Evolutionary conservation across 2,113 vertebrate genomes (phyloP).

Genomic region (Pygoscelis adeliae): DNA sequence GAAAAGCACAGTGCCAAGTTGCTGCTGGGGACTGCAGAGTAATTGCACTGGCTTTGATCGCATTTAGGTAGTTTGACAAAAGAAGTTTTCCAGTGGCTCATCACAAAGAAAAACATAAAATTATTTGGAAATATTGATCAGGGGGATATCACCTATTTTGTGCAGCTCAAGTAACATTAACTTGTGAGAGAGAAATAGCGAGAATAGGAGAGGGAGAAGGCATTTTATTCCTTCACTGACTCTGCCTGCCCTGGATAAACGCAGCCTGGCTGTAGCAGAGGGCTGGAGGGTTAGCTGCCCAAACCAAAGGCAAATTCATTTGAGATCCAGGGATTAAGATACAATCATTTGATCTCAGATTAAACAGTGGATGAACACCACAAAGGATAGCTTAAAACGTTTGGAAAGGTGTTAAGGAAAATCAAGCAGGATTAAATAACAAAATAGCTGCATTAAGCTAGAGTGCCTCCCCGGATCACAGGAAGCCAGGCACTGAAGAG

Average conservation of each 20-base stretch:
- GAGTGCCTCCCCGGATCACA: neutral
- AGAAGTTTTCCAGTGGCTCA: neutral
- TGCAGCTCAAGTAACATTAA: neutral
- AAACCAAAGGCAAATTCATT: slow-evolving; percentile 3
- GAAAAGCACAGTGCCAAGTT: neutral
- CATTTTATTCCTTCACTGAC: neutral
- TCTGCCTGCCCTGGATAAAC: neutral
- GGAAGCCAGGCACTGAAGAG: neutral
- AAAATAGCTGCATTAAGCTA: slow-evolving; percentile 24
- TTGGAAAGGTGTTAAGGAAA: slow-evolving; percentile 49
- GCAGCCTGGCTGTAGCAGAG: neutral
- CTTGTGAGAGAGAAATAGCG: neutral
- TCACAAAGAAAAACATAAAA: neutral
- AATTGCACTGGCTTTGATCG: neutral
- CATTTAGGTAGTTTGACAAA: neutral
- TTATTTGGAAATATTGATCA: neutral
- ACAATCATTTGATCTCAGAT: slow-evolving; percentile 23
- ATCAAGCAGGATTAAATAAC: slow-evolving; percentile 3
- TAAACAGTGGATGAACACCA: slow-evolving; percentile 14
- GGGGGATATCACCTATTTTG: neutral
- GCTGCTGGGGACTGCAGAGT: neutral
- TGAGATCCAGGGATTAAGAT: slow-evolving; percentile 30
- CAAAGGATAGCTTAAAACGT: slow-evolving; percentile 52
- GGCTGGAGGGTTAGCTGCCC: neutral
- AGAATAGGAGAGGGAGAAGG: neutral